phyloP scores from a whole-genome alignment of 2,888 invertebrate genomes.

The Drosophila recens region DNA sequence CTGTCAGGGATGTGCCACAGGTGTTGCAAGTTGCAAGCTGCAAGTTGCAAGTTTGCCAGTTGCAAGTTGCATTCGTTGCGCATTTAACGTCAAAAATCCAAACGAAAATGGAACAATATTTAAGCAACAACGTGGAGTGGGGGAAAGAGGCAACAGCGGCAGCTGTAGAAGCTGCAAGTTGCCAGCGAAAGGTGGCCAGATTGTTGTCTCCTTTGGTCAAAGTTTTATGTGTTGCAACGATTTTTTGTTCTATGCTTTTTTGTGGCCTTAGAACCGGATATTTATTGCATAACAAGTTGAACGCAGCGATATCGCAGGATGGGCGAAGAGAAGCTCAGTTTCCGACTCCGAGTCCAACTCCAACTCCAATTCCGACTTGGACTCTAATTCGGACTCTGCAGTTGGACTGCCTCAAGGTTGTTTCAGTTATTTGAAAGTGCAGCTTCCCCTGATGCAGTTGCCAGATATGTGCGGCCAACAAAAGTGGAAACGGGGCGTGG shows the following conservation, averaged over 20 bases:
- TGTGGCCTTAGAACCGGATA: slow-evolving; percentile 69
- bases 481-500: slow-evolving; percentile 71
- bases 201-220: slow-evolving; percentile 38
- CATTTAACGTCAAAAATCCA: slow-evolving; percentile 23
- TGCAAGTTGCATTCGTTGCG: slow-evolving; percentile 25
- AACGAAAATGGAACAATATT: slow-evolving; percentile 30
- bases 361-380: slow-evolving; percentile 2
- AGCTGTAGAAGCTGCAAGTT: background rate
- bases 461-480: slow-evolving; percentile 34
- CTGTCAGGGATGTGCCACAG: slow-evolving; percentile 45
- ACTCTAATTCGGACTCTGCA: slow-evolving; percentile 24
- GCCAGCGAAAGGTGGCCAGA: slow-evolving; percentile 12
- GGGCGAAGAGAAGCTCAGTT: slow-evolving; percentile 10
- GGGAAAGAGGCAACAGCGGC: too few relatives aligned
- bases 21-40: slow-evolving; percentile 38
- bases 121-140: background rate
- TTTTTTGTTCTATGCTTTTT: slow-evolving; percentile 20
- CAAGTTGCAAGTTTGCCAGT: slow-evolving; percentile 15
- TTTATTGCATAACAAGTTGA: slow-evolving; percentile 81
- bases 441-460: slow-evolving; percentile 41
- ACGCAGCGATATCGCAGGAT: slow-evolving; percentile 46
- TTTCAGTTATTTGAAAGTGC: slow-evolving; percentile 49
- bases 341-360: background rate
- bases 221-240: slow-evolving; percentile 40
- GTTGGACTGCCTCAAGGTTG: slow-evolving; percentile 27